phyloP scores from a whole-genome alignment of 2,797 vertebrate genomes.

The Chloroceryle amazona region DNA sequence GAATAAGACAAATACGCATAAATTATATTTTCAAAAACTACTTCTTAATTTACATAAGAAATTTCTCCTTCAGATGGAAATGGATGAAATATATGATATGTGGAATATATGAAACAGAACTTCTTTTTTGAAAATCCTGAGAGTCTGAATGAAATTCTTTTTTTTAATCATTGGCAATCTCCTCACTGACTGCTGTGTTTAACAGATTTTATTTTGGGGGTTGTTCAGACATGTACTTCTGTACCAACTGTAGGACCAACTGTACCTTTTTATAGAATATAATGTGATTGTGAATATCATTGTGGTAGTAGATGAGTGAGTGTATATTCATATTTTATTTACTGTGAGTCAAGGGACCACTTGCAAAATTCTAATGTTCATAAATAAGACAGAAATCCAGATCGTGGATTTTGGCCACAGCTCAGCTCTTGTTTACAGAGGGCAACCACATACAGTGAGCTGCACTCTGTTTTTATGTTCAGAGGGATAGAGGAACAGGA shows the following conservation, averaged over 20 bases:
- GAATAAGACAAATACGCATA: background rate
- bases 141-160: background rate
- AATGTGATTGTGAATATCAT: background rate
- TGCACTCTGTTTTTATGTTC: background rate
- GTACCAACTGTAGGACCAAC: background rate
- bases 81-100: background rate
- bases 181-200: background rate
- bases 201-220: background rate
- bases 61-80: background rate
- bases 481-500: background rate
- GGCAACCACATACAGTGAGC: background rate
- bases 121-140: background rate
- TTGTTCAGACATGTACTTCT: background rate
- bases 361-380: background rate
- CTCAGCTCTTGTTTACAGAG: background rate
- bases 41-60: background rate
- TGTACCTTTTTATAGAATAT: background rate
- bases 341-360: background rate
- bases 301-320: background rate
- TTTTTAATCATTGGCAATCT: background rate
- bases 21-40: background rate
- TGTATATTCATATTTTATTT: background rate
- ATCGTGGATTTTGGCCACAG: background rate
- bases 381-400: background rate
- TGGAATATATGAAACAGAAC: background rate